Conservation (phyloP, 1,140 invertebrate species). For the Microplitis demolitor region DNA sequence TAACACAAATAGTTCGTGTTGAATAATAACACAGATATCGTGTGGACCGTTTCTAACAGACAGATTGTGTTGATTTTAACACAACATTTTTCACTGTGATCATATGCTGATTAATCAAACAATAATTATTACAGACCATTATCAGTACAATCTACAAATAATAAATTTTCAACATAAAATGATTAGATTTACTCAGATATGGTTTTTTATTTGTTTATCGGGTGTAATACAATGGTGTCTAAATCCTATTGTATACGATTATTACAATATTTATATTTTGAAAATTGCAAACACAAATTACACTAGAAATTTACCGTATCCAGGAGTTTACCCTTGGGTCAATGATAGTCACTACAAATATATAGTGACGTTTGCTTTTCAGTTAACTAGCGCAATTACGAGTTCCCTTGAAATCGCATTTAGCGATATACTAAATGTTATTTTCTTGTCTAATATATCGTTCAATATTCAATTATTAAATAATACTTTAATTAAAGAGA, state of each 20-base stretch:
- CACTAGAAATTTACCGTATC: neutral
- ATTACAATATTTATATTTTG: neutral
- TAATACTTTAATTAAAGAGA: neutral
- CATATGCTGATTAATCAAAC: no score
- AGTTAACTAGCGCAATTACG: neutral
- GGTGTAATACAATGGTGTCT: conserved; percentile 37
- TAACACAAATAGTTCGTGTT: no score
- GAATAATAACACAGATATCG: no score
- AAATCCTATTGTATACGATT: conserved; percentile 31
- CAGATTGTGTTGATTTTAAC: no score
- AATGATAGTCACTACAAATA: neutral
- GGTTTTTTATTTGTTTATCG: conserved; percentile 24
- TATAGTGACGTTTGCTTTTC: neutral
- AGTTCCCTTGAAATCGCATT: neutral
- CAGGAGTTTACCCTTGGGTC: neutral
- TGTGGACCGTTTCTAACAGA: no score
- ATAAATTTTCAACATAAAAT: no score
- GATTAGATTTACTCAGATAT: neutral
- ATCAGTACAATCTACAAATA: no score
- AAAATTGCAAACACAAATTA: neutral
- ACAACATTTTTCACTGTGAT: no score
- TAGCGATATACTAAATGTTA: neutral
- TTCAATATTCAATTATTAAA: neutral
- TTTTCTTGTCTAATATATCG: neutral
- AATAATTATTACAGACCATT: no score